These are phyloP conservation scores for Decapterus maruadsi DNA, from an alignment of 2,797 vertebrate species.

Conservation along the genomic window DNA sequence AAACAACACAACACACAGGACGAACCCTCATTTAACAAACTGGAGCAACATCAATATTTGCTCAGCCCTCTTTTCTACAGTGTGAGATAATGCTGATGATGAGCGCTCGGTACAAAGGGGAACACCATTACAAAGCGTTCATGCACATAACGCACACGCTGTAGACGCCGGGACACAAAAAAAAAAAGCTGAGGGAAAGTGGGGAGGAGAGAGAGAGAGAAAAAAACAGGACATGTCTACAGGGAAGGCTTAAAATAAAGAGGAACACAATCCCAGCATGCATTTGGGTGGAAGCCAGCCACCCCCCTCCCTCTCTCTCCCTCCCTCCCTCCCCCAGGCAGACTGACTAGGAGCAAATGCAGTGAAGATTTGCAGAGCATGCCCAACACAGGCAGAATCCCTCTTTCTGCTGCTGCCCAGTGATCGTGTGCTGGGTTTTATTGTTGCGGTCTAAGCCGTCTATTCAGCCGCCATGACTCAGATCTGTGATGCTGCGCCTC, in stretches of 20 bases:
- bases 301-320: slow-evolving; percentile 7
- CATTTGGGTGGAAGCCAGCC: slow-evolving; percentile 81
- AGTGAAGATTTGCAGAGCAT: slow-evolving; percentile 74
- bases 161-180: slow-evolving; percentile 57
- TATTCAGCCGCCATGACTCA: slow-evolving; percentile 72
- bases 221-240: slow-evolving; percentile 88
- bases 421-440: slow-evolving; percentile 56
- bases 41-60: slow-evolving; percentile 25
- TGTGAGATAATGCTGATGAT: slow-evolving; percentile 38
- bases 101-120: slow-evolving; percentile 44
- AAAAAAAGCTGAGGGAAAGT: slow-evolving; percentile 61
- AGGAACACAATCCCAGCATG: slow-evolving; percentile 87
- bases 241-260: slow-evolving; percentile 91
- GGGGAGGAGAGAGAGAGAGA: slow-evolving; percentile 37
- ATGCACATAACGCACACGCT: slow-evolving; percentile 43
- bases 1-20: background rate
- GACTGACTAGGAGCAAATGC: slow-evolving; percentile 75
- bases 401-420: slow-evolving; percentile 63
- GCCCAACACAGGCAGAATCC: slow-evolving; percentile 59
- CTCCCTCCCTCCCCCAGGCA: slow-evolving; percentile 56
- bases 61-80: slow-evolving; percentile 28
- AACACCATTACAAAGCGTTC: slow-evolving; percentile 51
- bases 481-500: slow-evolving; percentile 63
- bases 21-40: slow-evolving; percentile 19
- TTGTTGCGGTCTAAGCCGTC: slow-evolving; percentile 63